phyloP scores from a whole-genome alignment of 2,797 vertebrate species.

The Thalassophryne amazonica region DNA sequence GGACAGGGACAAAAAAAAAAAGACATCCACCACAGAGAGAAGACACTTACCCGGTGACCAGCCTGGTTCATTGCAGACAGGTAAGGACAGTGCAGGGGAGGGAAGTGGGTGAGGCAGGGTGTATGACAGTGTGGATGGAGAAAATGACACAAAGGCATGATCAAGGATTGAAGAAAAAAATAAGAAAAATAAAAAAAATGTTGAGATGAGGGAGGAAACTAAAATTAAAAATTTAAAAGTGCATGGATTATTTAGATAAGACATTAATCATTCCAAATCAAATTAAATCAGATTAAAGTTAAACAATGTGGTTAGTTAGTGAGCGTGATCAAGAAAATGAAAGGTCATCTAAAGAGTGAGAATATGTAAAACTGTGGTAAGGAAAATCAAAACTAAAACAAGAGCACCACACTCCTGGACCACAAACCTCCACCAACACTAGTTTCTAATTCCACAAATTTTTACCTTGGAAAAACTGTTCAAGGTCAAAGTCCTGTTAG shows the following conservation, averaged over 20 bases:
- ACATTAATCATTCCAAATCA: conserved; percentile 59
- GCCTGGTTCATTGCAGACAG: conserved; percentile 94
- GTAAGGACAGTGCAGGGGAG: conserved; percentile 73
- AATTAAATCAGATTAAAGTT: conserved; percentile 38
- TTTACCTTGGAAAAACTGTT: too few species aligned
- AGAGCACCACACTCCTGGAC: too few species aligned
- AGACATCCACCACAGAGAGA: conserved; percentile 55
- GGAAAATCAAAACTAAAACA: conserved; percentile 9
- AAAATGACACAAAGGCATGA: conserved; percentile 77
- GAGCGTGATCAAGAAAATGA: conserved; percentile 21
- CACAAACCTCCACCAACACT: too few species aligned
- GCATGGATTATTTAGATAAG: conserved; percentile 61
- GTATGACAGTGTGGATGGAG: conserved; percentile 66
- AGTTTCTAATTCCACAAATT: too few species aligned
- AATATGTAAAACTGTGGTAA: conserved; percentile 13
- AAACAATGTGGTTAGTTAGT: conserved; percentile 58
- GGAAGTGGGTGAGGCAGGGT: conserved; percentile 76
- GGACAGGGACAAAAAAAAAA: conserved; percentile 69
- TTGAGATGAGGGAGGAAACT: conserved; percentile 78
- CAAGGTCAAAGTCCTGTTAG: too few species aligned
- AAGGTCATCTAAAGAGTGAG: not conserved
- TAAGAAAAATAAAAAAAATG: conserved; percentile 68
- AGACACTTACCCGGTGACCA: conserved; percentile 99
- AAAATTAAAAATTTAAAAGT: conserved; percentile 80
- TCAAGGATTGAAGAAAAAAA: conserved; percentile 52